Evolutionary conservation across 2,888 invertebrate genomes (phyloP), one percentile per base, ranked within the genome.

Genomic region (Lamproptera curius): DNA sequence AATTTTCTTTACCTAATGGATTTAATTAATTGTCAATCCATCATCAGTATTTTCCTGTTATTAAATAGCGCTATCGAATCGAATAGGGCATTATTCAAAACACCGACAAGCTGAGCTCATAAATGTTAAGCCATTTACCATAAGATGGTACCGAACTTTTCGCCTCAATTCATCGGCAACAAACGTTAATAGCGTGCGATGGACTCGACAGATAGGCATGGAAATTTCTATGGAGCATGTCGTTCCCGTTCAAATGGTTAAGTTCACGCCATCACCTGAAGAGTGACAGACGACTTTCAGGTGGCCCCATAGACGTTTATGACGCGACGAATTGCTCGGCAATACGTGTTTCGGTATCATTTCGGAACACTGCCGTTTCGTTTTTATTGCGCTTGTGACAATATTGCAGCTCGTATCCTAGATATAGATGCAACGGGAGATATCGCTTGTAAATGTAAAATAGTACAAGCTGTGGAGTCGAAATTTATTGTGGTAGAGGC

Each of bases 151-250:
- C 48, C 51, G 46, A 50, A 54, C 55, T 50, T n/a, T n/a, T n/a
- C n/a, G n/a, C n/a, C n/a, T n/a, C n/a, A n/a, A n/a, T n/a, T n/a
- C n/a, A n/a, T n/a, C n/a, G n/a, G 20, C 20, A 55, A 52, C 55
- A 53, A 51, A 45, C 54, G 50, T 53, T 60, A 49, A 50, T 51
- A 45, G 42, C 51, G 58, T 57, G 58, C 49, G 61, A 58, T 61
- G 37, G 40, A 20, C 3, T 38, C 46, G 28, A 41, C 42, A 52
- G 58, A 61, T 58, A 58, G 55, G 48, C 45, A 61, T 61, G 60
- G 56, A 53, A 58, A 57, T 58, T 56, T 57, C 46, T 54, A 57
- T 57, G 55, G 54, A 58, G 53, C 58, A 61, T 56, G 54, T 56
- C 51, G 50, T 56, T 53, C 49, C n/a, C 59, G 57, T 54, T 50